phyloP scores from a whole-genome alignment of 1,140 invertebrate species.

The Drosophila lowei region DNA sequence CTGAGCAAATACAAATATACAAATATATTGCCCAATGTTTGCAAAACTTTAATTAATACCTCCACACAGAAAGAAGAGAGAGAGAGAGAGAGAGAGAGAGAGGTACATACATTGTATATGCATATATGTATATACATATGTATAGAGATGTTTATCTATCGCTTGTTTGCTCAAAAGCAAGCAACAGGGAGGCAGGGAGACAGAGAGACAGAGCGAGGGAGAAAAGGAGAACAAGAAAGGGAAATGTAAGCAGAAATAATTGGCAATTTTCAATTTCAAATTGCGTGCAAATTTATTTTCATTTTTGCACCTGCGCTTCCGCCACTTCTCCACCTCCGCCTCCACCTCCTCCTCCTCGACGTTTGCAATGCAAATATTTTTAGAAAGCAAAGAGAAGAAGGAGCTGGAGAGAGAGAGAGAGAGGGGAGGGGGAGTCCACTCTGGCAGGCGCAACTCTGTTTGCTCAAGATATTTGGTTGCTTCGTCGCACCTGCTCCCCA shows the following conservation, averaged over 20 bases:
- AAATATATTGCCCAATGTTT: slow-evolving; percentile 51
- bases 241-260: slow-evolving; percentile 66
- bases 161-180: slow-evolving; percentile 37
- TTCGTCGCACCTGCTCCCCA: slow-evolving; percentile 56
- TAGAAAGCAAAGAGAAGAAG: slow-evolving; percentile 56
- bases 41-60: slow-evolving; percentile 70
- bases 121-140: neutral
- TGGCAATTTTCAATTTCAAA: slow-evolving; percentile 73
- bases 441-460: slow-evolving; percentile 43
- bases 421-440: neutral
- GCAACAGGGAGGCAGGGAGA: neutral
- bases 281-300: slow-evolving; percentile 81
- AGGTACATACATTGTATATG: neutral
- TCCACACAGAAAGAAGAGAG: slow-evolving; percentile 9
- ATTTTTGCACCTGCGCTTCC: slow-evolving; percentile 58
- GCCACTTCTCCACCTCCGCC: slow-evolving; percentile 16
- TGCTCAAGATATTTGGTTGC: slow-evolving; percentile 71
- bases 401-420: neutral
- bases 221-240: neutral
- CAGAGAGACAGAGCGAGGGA: too few species aligned
- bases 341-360: slow-evolving; percentile 15
- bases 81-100: neutral
- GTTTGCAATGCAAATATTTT: slow-evolving; percentile 76
- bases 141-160: slow-evolving; percentile 21
- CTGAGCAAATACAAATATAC: slow-evolving; percentile 42